These are phyloP conservation scores for Philypnodon macrostomus DNA, from an alignment of 2,797 vertebrate species.

Conservation along the genomic window DNA sequence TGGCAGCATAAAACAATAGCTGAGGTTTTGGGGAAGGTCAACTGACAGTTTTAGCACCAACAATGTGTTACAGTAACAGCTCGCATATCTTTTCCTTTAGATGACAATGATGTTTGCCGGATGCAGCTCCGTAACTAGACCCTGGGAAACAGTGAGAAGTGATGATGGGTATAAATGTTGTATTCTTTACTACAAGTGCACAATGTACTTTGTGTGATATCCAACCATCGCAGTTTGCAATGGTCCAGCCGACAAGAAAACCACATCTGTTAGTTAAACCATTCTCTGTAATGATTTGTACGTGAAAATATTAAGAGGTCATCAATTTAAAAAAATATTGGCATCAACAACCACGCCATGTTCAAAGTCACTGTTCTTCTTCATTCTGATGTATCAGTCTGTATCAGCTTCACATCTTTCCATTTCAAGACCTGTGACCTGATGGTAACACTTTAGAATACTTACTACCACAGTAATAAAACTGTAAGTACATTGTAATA, in stretches of 20 bases:
- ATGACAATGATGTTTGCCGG: conserved; percentile 46
- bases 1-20: conserved; percentile 52
- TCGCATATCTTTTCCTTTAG: conserved; percentile 29
- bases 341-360: too few species aligned
- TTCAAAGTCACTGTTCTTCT: too few species aligned
- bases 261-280: conserved; percentile 12
- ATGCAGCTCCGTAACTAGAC: conserved; percentile 34
- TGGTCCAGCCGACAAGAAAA: conserved; percentile 6
- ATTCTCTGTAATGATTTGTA: too few species aligned
- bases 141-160: conserved; percentile 25
- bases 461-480: too few species aligned
- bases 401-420: too few species aligned
- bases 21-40: conserved; percentile 48
- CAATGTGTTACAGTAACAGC: conserved; percentile 45
- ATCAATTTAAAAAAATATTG: too few species aligned
- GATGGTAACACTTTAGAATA: too few species aligned
- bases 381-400: too few species aligned
- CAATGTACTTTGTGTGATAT: conserved; percentile 19
- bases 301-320: too few species aligned
- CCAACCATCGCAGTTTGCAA: not conserved
- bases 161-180: conserved; percentile 31
- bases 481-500: too few species aligned
- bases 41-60: conserved; percentile 32
- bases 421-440: too few species aligned
- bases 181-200: conserved; percentile 33